These are phyloP conservation scores for Bellardia pandia DNA, from an alignment of 2,888 invertebrate species.

Conservation along the genomic window DNA sequence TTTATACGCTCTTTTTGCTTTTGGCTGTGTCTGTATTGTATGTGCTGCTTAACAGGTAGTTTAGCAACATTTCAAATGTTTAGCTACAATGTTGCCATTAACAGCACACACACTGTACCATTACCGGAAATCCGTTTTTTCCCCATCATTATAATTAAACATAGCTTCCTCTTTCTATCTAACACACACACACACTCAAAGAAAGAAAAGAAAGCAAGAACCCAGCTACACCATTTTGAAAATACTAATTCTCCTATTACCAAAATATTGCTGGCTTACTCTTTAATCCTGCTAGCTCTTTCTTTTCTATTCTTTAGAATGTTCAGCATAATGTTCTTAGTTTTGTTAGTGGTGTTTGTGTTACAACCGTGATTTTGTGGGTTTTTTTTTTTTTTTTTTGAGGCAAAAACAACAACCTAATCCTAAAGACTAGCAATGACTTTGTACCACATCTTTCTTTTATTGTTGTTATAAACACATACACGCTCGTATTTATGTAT, in stretches of 20 bases:
- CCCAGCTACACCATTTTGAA: conserved; percentile 28
- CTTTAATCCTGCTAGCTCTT: background rate
- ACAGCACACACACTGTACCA: background rate
- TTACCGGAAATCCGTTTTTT: conserved; percentile 67
- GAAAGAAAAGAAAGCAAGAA: too few relatives aligned
- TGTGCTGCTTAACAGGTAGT: conserved; percentile 48
- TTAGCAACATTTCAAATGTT: conserved; percentile 52
- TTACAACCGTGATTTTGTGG: conserved; percentile 40
- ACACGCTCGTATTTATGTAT: background rate
- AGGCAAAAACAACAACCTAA: background rate
- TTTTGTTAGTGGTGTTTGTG: conserved; percentile 6
- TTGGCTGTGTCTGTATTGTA: conserved; percentile 35
- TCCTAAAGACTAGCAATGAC: background rate
- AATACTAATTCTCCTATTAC: background rate
- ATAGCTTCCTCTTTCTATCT: background rate
- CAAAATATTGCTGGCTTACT: background rate
- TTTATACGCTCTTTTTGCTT: conserved; percentile 40
- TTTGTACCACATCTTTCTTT: too few relatives aligned
- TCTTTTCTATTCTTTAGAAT: background rate
- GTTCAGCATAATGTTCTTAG: background rate
- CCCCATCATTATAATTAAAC: background rate
- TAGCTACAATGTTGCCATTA: conserved; percentile 29
- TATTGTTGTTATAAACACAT: background rate
- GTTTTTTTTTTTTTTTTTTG: conserved; percentile 15
- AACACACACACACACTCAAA: background rate